Evolutionary conservation across 2,888 invertebrate species (phyloP).

Genomic region (Coronaproctus castanopsis): DNA sequence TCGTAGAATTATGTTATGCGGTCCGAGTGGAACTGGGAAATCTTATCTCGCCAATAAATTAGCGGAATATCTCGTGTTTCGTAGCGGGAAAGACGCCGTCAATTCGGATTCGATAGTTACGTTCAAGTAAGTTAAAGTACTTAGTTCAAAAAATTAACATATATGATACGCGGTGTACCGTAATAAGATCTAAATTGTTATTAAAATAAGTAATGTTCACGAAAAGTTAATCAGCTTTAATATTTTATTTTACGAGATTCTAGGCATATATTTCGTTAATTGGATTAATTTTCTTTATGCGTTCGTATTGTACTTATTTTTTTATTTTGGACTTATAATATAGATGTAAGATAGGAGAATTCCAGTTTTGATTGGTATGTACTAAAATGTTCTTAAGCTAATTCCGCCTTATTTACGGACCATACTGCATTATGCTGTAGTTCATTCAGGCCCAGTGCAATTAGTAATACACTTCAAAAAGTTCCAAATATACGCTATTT

Average conservation of each 20-base stretch:
- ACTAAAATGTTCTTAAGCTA: no score
- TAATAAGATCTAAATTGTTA: no score
- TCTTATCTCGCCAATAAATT: slow-evolving; percentile 85
- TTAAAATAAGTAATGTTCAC: background rate
- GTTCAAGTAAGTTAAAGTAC: slow-evolving; percentile 46
- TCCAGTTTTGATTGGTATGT: no score
- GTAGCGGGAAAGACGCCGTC: slow-evolving; percentile 49
- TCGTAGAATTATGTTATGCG: slow-evolving; percentile 80
- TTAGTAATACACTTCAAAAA: no score
- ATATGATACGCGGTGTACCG: no score
- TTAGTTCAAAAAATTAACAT: background rate
- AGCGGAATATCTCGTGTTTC: slow-evolving; percentile 73
- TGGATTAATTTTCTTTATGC: background rate
- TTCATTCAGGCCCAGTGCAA: no score
- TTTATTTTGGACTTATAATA: no score
- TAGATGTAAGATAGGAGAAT: no score
- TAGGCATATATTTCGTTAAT: background rate
- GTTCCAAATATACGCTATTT: no score
- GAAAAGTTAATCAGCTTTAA: background rate
- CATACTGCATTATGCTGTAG: no score
- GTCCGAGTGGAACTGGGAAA: slow-evolving; percentile 91
- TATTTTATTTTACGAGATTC: slow-evolving; percentile 6
- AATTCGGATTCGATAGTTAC: slow-evolving; percentile 82
- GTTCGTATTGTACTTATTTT: slow-evolving; percentile 1
- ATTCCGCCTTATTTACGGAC: no score